Conservation (phyloP, 1,140 invertebrate species). For the Bombus superbus region DNA sequence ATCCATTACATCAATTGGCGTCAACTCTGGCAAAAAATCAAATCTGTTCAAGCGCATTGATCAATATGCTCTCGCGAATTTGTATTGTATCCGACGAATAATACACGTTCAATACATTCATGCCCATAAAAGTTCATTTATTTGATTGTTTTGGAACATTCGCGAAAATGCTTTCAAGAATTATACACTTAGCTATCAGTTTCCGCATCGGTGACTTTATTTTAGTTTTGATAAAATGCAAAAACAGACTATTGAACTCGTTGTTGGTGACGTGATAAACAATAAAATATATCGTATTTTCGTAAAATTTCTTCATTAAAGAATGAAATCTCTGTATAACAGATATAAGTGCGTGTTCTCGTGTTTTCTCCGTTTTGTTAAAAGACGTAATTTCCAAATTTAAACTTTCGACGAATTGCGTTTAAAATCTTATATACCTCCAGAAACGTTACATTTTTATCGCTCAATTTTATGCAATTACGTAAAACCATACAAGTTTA, state of each 20-base stretch:
- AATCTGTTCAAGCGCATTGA: not conserved
- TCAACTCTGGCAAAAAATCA: not conserved
- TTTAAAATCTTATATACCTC: too few relatives aligned
- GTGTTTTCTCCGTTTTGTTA: too few relatives aligned
- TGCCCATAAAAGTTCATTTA: not conserved
- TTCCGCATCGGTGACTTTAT: not conserved
- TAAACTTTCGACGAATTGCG: too few relatives aligned
- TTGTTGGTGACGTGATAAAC: too few relatives aligned
- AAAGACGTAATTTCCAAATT: too few relatives aligned
- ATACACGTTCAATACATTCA: not conserved
- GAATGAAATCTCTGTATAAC: too few relatives aligned
- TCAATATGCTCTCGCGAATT: constrained; percentile 1
- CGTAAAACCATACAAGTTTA: too few relatives aligned
- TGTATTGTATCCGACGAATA: not conserved
- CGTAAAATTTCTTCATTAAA: too few relatives aligned
- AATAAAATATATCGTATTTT: too few relatives aligned
- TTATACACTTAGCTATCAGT: not conserved
- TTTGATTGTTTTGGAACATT: not conserved
- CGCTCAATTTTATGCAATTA: too few relatives aligned
- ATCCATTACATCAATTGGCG: not conserved
- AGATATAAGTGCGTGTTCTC: too few relatives aligned
- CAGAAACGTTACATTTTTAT: not conserved
- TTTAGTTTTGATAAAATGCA: not conserved
- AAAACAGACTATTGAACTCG: too few relatives aligned
- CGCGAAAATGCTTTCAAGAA: not conserved